These are phyloP conservation scores for Solenodon paradoxus DNA, from an alignment of 2,113 vertebrate species.

Conservation along the genomic window DNA sequence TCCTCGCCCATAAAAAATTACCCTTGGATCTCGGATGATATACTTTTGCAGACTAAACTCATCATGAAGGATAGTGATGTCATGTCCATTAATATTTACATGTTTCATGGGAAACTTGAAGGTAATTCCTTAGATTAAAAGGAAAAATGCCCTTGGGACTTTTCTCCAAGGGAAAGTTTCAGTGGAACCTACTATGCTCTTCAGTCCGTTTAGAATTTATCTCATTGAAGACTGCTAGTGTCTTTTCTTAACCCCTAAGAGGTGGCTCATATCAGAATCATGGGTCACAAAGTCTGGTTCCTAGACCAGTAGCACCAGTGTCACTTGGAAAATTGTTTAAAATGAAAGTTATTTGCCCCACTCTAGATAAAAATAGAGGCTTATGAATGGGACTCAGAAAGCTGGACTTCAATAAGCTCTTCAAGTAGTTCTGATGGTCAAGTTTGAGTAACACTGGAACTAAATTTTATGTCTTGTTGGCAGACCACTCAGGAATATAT, in stretches of 20 bases:
- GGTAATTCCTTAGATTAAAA: background rate
- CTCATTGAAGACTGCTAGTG: background rate
- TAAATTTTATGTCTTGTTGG: background rate
- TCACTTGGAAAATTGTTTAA: background rate
- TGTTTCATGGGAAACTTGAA: constrained; percentile 8
- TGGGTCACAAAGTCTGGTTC: background rate
- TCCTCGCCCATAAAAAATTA: background rate
- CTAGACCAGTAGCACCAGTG: background rate
- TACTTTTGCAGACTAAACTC: background rate
- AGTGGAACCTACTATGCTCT: background rate
- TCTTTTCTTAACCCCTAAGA: background rate
- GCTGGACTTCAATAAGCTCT: background rate
- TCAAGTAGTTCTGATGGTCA: background rate
- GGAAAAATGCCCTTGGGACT: background rate
- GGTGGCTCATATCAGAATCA: background rate
- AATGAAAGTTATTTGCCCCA: background rate
- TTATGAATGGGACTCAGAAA: background rate
- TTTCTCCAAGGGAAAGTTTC: constrained; percentile 21
- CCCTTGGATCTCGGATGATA: background rate
- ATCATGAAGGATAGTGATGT: background rate
- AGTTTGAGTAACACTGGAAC: background rate
- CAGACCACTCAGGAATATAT: background rate
- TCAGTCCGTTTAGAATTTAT: background rate
- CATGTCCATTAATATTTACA: background rate
- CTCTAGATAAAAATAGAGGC: background rate